Evolutionary conservation across 64 coral and sea anemone genomes (phyloP), one percentile per base, ranked within the genome.

Genomic region (Astreopora myriophthalma): DNA sequence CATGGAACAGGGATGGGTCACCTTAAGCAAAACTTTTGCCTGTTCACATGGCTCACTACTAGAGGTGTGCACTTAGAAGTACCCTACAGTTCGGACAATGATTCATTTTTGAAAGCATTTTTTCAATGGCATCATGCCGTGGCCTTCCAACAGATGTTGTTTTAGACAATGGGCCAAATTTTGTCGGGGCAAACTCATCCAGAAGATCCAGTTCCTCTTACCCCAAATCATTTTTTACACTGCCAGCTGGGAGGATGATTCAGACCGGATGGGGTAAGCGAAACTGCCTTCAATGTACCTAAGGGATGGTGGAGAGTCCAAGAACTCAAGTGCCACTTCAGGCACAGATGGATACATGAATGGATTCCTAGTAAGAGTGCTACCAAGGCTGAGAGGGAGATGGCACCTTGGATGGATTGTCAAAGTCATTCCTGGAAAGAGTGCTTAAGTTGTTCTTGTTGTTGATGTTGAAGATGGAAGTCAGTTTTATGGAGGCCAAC

Each of bases 261-360:
- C 32, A 38, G 60, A 66, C 82, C 33, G 13, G 52, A 58, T 19
- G 17, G 7, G 20, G 4, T 58, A 16, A 16, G 19, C 19, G 13
- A 2, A 12, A 68, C 30, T 4, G 82, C 84, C 2, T 86, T 26
- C 38, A 71, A 69, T 39, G 35, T 66, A 19, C 4, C n/a, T 23
- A 86, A 71, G 38, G 46, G 84, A 29, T 86, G 84, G 65, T 22
- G 35, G 34, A 12, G 84, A 23, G 64, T 86, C 20, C 74, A 77
- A 77, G 78, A 84, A 63, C 13, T 84, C 22, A 57, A 65, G 20
- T 22, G 57, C 11, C 25, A 84, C 12, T 86, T 86, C 48, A 71
- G 84, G 84, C 84, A 48, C 36, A 6, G 84, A 40, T 86, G 84
- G 84, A 39, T 86, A 31, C 31, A 24, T 46, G 63, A 86, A 31